Percentiles rank a stretch among this genome's conserved stretches.
Evolutionary conservation across 1,140 invertebrate species (phyloP).

Genomic region (Pachypeltis micranthus): DNA sequence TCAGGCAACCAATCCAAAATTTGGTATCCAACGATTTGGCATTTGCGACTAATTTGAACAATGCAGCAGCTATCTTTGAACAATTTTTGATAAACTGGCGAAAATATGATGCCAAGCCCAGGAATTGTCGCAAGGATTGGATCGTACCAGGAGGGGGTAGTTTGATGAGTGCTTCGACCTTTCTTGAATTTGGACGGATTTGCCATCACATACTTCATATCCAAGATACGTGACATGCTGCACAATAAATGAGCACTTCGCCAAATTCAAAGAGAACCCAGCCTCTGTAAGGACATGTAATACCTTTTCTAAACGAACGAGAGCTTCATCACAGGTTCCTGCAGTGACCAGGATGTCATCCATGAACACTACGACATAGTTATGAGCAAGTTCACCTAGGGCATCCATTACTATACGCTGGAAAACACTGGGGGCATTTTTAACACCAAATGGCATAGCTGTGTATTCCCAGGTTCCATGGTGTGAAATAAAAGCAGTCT

Average conservation of each 20-base stretch:
- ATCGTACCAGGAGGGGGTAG: constrained; percentile 26
- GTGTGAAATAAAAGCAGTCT: constrained; percentile 28
- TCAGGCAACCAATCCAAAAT: background rate
- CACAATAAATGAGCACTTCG: constrained; percentile 31
- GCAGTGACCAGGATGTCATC: background rate
- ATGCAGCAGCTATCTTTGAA: constrained; percentile 25
- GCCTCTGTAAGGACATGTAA: constrained; percentile 3
- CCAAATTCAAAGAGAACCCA: constrained; percentile 17
- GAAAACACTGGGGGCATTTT: constrained; percentile 36
- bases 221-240: constrained; percentile 29
- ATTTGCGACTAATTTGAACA: constrained; percentile 19
- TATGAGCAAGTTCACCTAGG: background rate
- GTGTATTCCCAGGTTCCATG: constrained; percentile 35
- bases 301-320: constrained; percentile 4
- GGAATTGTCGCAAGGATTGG: constrained; percentile 26
- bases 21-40: too few relatives aligned
- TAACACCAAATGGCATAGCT: constrained; percentile 37
- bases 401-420: constrained; percentile 31
- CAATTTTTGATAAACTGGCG: constrained; percentile 30
- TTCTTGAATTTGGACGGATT: constrained; percentile 22
- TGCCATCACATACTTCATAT: constrained; percentile 24
- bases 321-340: constrained; percentile 7
- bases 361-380: background rate
- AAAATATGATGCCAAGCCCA: constrained; percentile 30
- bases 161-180: constrained; percentile 20